Percentiles rank a stretch among this genome's conserved stretches.
These are phyloP conservation scores for Syrista parreyssii DNA, from an alignment of 2,888 invertebrate species.

Conservation along the genomic window DNA sequence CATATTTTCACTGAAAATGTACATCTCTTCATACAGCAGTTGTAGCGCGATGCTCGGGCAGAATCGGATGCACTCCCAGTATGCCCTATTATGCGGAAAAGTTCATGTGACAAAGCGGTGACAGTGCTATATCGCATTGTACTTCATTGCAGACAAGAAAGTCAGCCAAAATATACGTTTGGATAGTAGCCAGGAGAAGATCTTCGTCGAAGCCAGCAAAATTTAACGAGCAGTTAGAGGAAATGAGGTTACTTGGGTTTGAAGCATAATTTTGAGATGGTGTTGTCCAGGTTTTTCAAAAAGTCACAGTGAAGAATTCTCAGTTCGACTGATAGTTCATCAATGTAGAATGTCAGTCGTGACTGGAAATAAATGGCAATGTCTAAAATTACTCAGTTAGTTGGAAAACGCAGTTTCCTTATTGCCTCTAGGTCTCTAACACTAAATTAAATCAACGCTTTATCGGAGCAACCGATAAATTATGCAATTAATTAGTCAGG, in stretches of 20 bases:
- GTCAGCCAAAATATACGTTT: slow-evolving; percentile 34
- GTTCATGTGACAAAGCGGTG: slow-evolving; percentile 29
- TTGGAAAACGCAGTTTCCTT: too few relatives aligned
- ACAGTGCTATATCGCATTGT: slow-evolving; percentile 41
- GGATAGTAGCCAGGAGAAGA: slow-evolving; percentile 42
- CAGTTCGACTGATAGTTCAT: too few relatives aligned
- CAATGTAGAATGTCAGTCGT: too few relatives aligned
- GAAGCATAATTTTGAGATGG: slow-evolving; percentile 4
- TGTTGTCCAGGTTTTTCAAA: too few relatives aligned
- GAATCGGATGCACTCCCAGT: too few relatives aligned
- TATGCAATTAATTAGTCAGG: slow-evolving; percentile 59
- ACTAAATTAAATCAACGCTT: slow-evolving; percentile 56
- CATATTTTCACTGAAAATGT: too few relatives aligned
- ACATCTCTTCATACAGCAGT: too few relatives aligned
- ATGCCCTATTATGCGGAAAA: slow-evolving; percentile 9
- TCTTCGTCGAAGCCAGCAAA: slow-evolving; percentile 40
- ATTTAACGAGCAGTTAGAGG: slow-evolving; percentile 43
- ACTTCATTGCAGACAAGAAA: slow-evolving; percentile 35
- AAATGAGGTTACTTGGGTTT: slow-evolving; percentile 32
- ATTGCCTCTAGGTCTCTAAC: neutral
- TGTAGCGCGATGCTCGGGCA: too few relatives aligned
- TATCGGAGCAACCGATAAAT: slow-evolving; percentile 58
- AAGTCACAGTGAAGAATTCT: too few relatives aligned
- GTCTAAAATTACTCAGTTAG: too few relatives aligned
- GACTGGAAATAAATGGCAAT: too few relatives aligned